Base-by-base conservation (phyloP, 2,888 invertebrate species). In the Leucozona laternaria region DNA sequence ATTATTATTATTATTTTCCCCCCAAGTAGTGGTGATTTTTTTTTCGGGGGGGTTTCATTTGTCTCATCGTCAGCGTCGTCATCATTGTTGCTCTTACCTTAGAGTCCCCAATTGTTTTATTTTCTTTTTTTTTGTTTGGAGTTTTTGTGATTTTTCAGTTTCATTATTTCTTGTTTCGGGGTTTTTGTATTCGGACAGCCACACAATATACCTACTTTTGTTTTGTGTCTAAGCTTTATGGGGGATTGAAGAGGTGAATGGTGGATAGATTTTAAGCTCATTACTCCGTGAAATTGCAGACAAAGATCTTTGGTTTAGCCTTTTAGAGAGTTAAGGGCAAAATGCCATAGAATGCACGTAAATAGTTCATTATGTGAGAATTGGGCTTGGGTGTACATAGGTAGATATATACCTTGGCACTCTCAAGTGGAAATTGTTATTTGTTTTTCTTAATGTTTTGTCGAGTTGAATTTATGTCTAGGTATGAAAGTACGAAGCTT, bases 1-100 rank as follows among this genome's bases (percentile, higher is more conserved):
- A 87, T 87, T 87, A 83, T 87, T 87, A 83, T 87, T 82, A 87
- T 87, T 79, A 79, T 77, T 88, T 81, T 79, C 37, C 82, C 79
- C 81, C 78, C 84, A 72, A 68, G 87, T 80, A 70, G 45, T 55
- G 68, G 62, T 68, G 58, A 58, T 58, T 68, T 57, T 60, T 55
- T 45, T 53, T 62, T 53, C 25, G 37, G 25, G 40, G 62, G 70
- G 28, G 50, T 25, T 73, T 43, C 22, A 37, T 73, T 37, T 72
- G 50, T 77, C 68, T 40, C 55, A 60, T 68, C 25, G 45, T 60
- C 40, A 31, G 45, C 45, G 45, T 31, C 45, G 48, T 34, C 17
- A 31, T 66, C 64, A 66, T 48, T 66, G 66, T 64, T 62, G 70
- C 28, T 37, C 53, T 48, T 45, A 34, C 15, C 40, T 34, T 5